phyloP scores from a whole-genome alignment of 2,797 vertebrate species.

The Rallus crepitans region DNA sequence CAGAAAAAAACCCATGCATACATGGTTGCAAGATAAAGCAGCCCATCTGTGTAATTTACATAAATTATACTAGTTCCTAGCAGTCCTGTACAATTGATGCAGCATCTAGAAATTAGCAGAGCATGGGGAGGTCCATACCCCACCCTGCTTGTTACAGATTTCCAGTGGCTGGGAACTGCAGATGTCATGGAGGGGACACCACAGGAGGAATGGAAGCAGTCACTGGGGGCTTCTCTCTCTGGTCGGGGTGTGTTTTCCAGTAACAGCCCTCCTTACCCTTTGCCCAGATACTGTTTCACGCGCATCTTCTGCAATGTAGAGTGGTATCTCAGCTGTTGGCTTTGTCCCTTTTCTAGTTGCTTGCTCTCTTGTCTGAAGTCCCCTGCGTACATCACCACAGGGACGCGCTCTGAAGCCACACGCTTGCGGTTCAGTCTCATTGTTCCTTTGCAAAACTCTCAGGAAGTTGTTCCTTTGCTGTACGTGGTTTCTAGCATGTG shows the following conservation, averaged over 20 bases:
- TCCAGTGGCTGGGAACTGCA: neutral
- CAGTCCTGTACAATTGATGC: constrained; percentile 54
- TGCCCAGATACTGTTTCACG: neutral
- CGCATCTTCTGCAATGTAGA: neutral
- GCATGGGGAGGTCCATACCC: constrained; percentile 11
- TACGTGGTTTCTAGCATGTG: neutral
- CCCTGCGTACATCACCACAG: neutral
- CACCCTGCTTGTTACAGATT: constrained; percentile 5
- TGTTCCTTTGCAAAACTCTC: neutral
- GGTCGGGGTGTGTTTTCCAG: neutral
- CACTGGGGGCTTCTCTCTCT: neutral
- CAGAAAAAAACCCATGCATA: constrained; percentile 51
- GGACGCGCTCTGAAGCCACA: neutral
- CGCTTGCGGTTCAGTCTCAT: accelerated
- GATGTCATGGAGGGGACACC: neutral
- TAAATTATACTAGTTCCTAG: constrained; percentile 71
- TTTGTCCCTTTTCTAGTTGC: neutral
- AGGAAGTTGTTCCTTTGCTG: neutral
- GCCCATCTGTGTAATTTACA: constrained; percentile 75
- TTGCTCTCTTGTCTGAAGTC: neutral
- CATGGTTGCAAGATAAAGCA: constrained; percentile 71
- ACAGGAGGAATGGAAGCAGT: neutral
- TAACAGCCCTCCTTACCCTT: neutral
- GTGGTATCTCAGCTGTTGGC: neutral
- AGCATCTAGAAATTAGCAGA: constrained; percentile 54